Evolutionary conservation across 37 sponge, comb jelly and placozoan genomes (phyloP).

Genomic region (Agelas oroides): DNA sequence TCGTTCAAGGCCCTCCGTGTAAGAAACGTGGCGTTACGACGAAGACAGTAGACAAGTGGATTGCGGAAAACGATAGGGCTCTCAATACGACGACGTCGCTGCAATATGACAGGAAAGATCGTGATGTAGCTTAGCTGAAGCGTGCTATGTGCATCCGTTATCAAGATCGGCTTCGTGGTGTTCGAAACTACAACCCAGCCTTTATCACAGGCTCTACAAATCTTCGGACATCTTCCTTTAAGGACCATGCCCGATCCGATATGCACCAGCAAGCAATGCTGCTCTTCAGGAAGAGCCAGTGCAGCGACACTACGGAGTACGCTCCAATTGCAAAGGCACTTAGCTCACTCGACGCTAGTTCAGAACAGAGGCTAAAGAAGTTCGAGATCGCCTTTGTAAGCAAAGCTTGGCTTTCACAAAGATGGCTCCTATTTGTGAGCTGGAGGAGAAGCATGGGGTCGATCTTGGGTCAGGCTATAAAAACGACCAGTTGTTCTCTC

Average conservation of each 20-base stretch:
- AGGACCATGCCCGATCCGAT: conserved; percentile 23
- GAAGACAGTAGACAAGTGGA: conserved; percentile 43
- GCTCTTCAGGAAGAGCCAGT: conserved; percentile 21
- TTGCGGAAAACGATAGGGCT: conserved; percentile 8
- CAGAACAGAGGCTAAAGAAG: conserved; percentile 15
- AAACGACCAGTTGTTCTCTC: conserved; percentile 42
- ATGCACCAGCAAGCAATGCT: conserved; percentile 44
- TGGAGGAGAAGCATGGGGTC: conserved; percentile 62
- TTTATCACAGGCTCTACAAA: conserved; percentile 55
- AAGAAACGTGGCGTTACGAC: conserved; percentile 11
- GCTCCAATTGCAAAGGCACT: conserved; percentile 18
- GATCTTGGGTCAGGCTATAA: conserved; percentile 50
- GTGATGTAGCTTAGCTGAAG: conserved; percentile 8
- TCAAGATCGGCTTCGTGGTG: not conserved
- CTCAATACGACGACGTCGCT: conserved; percentile 56
- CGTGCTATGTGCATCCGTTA: conserved; percentile 35
- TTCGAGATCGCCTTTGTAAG: conserved; percentile 56
- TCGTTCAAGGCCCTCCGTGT: not conserved
- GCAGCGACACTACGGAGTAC: conserved; percentile 1
- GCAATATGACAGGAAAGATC: conserved; percentile 14
- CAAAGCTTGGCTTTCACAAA: conserved; percentile 43
- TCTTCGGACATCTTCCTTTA: conserved; percentile 20
- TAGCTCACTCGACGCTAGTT: not conserved
- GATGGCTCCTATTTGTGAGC: conserved; percentile 55
- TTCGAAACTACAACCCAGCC: conserved; percentile 47